Percentiles rank a stretch among this genome's conserved stretches.
Conservation (phyloP, 2,888 invertebrate species). For the Trichacis sp. region DNA sequence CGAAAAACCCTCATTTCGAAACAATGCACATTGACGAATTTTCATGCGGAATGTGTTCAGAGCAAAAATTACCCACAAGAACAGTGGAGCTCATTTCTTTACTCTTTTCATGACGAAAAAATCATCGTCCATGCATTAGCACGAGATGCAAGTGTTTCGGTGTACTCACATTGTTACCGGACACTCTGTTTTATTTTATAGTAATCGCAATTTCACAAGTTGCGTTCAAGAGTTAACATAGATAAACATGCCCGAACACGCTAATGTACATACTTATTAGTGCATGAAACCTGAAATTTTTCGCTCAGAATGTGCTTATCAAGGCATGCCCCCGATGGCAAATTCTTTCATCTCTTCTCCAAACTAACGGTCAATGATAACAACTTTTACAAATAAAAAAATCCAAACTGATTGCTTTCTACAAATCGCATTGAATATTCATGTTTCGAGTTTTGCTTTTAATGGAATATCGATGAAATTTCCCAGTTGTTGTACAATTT, state of each 20-base stretch:
- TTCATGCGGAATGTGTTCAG: conserved; percentile 26
- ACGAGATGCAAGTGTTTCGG: conserved; percentile 37
- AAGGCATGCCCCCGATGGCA: conserved; percentile 43
- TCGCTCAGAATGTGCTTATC: conserved; percentile 41
- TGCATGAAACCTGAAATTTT: conserved; percentile 36
- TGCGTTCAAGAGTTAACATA: conserved; percentile 18
- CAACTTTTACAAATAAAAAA: too few relatives aligned
- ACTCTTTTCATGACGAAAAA: conserved; percentile 9
- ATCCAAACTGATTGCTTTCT: too few relatives aligned
- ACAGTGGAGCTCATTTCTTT: conserved; percentile 7
- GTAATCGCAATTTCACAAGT: conserved; percentile 21
- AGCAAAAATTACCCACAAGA: conserved; percentile 18
- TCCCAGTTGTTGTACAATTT: too few relatives aligned
- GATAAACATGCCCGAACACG: conserved; percentile 28
- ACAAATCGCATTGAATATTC: too few relatives aligned
- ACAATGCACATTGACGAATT: conserved; percentile 29
- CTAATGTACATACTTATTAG: conserved; percentile 39
- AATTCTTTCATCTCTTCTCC: too few relatives aligned
- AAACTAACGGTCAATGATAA: too few relatives aligned
- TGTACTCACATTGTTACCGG: conserved; percentile 33
- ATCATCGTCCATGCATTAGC: conserved; percentile 22
- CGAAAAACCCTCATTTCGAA: conserved; percentile 24
- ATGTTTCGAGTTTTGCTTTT: too few relatives aligned
- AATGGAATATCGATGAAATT: too few relatives aligned
- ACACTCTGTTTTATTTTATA: conserved; percentile 35